Evolutionary conservation across 2,888 invertebrate genomes (phyloP), one percentile per base, ranked within the genome.

Genomic region (Nasonia oneida): DNA sequence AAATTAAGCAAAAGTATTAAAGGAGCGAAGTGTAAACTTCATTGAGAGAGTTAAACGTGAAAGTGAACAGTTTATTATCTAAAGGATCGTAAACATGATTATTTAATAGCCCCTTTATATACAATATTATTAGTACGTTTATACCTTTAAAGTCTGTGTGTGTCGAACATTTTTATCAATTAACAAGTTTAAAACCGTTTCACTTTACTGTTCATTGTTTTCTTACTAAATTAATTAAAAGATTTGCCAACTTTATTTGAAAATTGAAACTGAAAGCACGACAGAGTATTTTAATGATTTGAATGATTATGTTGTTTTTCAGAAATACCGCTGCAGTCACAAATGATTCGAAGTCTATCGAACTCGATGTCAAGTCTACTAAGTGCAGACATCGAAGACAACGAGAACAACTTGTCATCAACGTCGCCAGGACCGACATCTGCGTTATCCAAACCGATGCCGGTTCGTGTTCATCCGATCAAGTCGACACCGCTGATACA

Each of bases 281-380:
- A 23, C 47, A 75, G 23, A 53, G 3, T 61, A 15, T 64, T 67
- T 42, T 18, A 39, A 14, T 23, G 18, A 50, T 33, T 37, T 29
- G 18, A 47, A 70, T 77, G 3, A 29, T 10, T 12, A 47, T 4
- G 29, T 47, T 12, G 23, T 61, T 83, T 77, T 88, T 2, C 42
- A 87, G 87, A 86, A 53, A 29, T 67, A n/a, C 71, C 82, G 33
- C 90, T 94, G 4, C 93, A 94, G 5, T 47, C 85, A 23, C 95
- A 95, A 91, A 94, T 94, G 86, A 89, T 94, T 37, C 92, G 93
- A 83, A 93, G 92, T 88, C 88, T 93, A 53, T 92, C 92, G 87
- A 93, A 92, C 88, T 93, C 93, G 86, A 90, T 93, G 90, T 90
- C 93, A 37, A 92, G 90, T 85, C 79, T 93, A 76, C 90, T 89